Evolutionary conservation across 2,797 vertebrate genomes (phyloP).

Genomic region (Syngnathus acus): DNA sequence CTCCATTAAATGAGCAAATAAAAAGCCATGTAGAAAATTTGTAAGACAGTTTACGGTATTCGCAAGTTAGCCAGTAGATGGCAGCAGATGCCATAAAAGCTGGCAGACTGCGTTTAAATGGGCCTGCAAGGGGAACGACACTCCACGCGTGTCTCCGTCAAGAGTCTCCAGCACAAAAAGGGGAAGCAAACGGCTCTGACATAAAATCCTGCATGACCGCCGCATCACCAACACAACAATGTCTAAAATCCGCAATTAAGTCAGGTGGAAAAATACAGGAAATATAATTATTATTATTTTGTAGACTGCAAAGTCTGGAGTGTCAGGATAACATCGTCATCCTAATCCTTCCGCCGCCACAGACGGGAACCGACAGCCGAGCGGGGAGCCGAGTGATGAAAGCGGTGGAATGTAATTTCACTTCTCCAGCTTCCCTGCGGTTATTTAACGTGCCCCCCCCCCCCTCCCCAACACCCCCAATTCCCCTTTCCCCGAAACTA

Average conservation of each 20-base stretch:
- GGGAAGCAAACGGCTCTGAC: not conserved
- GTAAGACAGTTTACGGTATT: not conserved
- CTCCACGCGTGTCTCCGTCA: not conserved
- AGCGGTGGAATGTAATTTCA: conserved; percentile 61
- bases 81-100: conserved; percentile 47
- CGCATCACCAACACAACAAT: not conserved
- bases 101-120: not conserved
- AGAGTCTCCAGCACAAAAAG: not conserved
- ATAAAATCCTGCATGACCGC: not conserved
- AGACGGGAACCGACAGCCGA: conserved; percentile 40
- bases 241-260: not conserved
- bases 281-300: not conserved
- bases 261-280: not conserved
- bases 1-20: not conserved
- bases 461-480: conserved; percentile 13
- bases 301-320: not conserved
- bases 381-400: conserved; percentile 47
- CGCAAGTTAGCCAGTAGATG: conserved; percentile 47
- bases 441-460: conserved; percentile 62
- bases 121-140: not conserved
- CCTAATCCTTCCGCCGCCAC: conserved; percentile 40
- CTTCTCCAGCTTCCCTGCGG: conserved; percentile 49
- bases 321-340: conserved; percentile 5
- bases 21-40: not conserved
- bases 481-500: too few relatives aligned